A percentile compares a stretch with the other conserved stretches of the same genome.
These are phyloP conservation scores for Phrynosoma blainvillii DNA, from an alignment of 2,113 vertebrate genomes.

Conservation along the genomic window DNA sequence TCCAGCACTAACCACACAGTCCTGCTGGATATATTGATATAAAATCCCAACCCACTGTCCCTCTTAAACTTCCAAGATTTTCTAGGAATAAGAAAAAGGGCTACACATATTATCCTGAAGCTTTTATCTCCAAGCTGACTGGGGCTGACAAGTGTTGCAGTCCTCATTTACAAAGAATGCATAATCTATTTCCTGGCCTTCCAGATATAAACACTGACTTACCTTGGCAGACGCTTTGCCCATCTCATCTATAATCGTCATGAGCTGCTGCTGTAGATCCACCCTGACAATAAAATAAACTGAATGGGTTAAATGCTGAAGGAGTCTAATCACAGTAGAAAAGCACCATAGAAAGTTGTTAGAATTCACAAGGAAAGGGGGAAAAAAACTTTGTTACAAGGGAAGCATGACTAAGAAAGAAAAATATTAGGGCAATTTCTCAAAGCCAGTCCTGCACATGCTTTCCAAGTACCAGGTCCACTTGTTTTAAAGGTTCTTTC, in stretches of 20 bases:
- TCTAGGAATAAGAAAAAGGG: neutral
- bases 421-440: neutral
- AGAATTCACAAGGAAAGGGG: neutral
- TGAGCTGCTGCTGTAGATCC: constrained; percentile 72
- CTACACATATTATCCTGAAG: neutral
- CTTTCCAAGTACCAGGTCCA: neutral
- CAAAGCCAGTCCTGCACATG: too few relatives aligned
- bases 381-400: neutral
- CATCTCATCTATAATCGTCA: constrained; percentile 73
- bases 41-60: neutral
- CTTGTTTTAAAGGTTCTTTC: neutral
- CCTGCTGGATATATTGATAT: neutral
- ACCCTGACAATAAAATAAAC: constrained; percentile 50
- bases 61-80: neutral
- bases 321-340: neutral
- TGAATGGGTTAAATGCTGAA: neutral
- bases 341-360: neutral
- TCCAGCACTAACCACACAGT: neutral
- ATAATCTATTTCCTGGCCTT: neutral
- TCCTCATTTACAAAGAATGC: neutral
- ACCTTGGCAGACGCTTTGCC: constrained; percentile 79
- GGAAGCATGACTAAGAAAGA: neutral
- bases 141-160: neutral
- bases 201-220: constrained; percentile 4
- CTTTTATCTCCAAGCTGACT: neutral